These are phyloP conservation scores for Salvelinus alpinus DNA, from an alignment of 2,113 vertebrate species.

Conservation along the genomic window DNA sequence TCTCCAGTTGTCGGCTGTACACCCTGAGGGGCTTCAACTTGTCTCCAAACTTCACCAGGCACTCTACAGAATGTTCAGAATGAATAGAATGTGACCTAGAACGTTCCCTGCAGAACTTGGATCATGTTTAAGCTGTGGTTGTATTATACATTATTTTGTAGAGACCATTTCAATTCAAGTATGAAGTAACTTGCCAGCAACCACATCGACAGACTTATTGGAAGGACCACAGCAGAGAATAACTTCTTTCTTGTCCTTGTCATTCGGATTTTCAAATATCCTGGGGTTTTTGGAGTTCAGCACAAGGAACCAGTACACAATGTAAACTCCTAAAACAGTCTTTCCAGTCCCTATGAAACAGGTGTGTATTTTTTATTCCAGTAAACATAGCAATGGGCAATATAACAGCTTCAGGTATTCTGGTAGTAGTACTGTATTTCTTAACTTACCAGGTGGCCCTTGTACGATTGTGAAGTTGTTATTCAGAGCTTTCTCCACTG, in stretches of 20 bases:
- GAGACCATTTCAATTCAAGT: background rate
- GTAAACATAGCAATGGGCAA: background rate
- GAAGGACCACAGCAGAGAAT: conserved; percentile 94
- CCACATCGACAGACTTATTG: conserved; percentile 93
- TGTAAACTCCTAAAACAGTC: conserved; percentile 78
- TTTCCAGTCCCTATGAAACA: conserved; percentile 67
- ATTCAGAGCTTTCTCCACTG: conserved; percentile 74
- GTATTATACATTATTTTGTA: background rate
- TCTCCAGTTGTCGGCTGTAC: conserved; percentile 83
- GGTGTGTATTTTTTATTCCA: too few species aligned
- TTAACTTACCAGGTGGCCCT: conserved; percentile 86
- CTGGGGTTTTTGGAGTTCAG: conserved; percentile 59
- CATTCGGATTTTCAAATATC: conserved; percentile 18
- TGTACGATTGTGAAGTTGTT: conserved; percentile 82
- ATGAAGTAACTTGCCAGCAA: conserved; percentile 76
- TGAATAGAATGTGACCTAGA: too few species aligned
- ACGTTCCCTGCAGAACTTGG: too few species aligned
- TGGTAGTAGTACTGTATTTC: background rate
- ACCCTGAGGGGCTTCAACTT: conserved; percentile 78
- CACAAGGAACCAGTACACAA: conserved; percentile 78
- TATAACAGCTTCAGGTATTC: background rate
- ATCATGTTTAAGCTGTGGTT: background rate
- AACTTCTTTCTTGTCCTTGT: conserved; percentile 55
- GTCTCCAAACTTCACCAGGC: conserved; percentile 70
- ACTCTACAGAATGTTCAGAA: conserved; percentile 63